These are phyloP conservation scores for Lysandra coridon DNA, from an alignment of 2,888 invertebrate species.

Conservation along the genomic window DNA sequence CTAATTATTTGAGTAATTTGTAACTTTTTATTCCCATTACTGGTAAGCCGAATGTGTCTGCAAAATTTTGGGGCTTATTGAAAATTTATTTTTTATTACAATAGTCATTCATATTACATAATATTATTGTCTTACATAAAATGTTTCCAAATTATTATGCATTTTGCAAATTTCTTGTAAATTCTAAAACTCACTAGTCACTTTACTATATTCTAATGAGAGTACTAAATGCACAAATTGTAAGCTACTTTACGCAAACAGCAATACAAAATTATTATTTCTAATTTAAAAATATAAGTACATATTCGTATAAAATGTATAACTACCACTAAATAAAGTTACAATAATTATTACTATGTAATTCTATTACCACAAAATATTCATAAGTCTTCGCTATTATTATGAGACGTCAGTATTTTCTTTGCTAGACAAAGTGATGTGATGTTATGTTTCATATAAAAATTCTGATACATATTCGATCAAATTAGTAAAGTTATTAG, in stretches of 20 bases:
- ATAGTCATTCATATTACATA: not conserved
- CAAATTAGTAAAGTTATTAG: not conserved
- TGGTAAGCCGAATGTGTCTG: too few species aligned
- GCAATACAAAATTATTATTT: not conserved
- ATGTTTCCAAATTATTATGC: not conserved
- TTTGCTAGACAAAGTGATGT: not conserved
- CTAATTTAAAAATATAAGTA: slow-evolving; percentile 6
- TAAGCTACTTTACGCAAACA: not conserved
- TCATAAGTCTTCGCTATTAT: not conserved
- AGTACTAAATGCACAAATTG: slow-evolving; percentile 9
- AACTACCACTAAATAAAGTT: not conserved
- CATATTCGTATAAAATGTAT: slow-evolving; percentile 14
- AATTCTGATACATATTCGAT: not conserved
- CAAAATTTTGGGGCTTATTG: not conserved
- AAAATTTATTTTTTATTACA: not conserved
- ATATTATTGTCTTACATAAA: slow-evolving; percentile 12
- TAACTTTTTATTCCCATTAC: not conserved
- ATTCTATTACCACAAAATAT: not conserved
- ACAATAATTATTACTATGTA: not conserved
- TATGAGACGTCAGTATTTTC: not conserved
- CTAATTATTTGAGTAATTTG: not conserved
- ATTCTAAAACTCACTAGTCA: slow-evolving; percentile 2
- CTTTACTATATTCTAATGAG: not conserved
- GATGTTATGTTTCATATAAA: not conserved
- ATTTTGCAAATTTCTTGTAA: not conserved